Conservation (phyloP, 2,797 vertebrate species). For the Poliocrania exsul region DNA sequence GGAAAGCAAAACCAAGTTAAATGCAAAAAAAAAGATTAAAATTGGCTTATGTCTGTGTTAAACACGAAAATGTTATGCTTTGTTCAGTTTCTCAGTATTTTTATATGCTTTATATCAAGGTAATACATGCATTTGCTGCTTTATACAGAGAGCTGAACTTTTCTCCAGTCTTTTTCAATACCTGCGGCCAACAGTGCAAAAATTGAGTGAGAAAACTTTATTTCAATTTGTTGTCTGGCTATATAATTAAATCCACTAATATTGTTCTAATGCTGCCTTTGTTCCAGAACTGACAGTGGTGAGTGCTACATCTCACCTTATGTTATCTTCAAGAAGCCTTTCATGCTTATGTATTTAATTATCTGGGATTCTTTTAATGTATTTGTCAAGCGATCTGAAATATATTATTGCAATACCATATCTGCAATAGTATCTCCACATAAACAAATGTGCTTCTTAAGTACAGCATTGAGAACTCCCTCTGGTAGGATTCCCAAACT, state of each 20-base stretch:
- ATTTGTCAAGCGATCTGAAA: conserved; percentile 53
- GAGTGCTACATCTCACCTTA: conserved; percentile 27
- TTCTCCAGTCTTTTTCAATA: neutral
- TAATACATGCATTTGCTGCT: neutral
- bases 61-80: neutral
- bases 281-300: conserved; percentile 13
- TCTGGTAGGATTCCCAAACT: conserved; percentile 86
- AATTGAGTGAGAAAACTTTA: neutral
- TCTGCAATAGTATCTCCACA: conserved; percentile 59
- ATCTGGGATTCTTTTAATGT: conserved; percentile 33
- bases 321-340: conserved; percentile 47
- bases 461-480: conserved; percentile 76
- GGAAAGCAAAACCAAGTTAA: neutral
- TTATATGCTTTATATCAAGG: neutral
- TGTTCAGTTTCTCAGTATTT: neutral
- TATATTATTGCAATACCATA: conserved; percentile 61
- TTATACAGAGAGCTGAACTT: neutral
- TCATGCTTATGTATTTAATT: conserved; percentile 60
- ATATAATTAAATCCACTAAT: conserved; percentile 38
- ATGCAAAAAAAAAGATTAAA: neutral
- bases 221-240: conserved; percentile 28
- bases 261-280: conserved; percentile 41
- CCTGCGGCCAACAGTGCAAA: neutral
- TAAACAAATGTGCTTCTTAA: conserved; percentile 74
- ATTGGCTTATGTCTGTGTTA: neutral